Evolutionary conservation across 2,113 vertebrate species (phyloP), one percentile per base, ranked within the genome.

Genomic region (Centrocercus urophasianus): DNA sequence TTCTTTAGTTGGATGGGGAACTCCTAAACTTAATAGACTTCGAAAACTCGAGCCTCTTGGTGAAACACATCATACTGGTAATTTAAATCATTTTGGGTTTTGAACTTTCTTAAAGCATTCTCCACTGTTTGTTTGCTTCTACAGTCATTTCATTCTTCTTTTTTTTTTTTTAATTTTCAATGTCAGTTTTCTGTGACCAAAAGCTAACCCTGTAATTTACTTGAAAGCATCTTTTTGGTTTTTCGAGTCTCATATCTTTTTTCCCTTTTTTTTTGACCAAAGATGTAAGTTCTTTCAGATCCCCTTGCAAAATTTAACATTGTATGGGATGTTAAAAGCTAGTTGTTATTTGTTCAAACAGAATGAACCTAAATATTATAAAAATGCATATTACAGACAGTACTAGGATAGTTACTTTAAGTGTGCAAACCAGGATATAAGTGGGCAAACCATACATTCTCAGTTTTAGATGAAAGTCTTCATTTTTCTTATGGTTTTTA

Each of bases 21-120:
- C 98, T 93, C 98, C 98, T 83, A 98, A 96, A 97, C 95, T 98
- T 94, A 97, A 96, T 97, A 98, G 98, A 98, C 97, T 98, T 97
- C 85, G 97, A 98, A 98, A 98, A 97, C 98, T 98, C 97, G 97
- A 98, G 83, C 97, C 97, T 96, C 98, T 98, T 96, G 98, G 98
- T 97, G 98, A 98, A 97, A 98, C 96, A 85, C 97, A 83, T 97
- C 98, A 92, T 95, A 97, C 98, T 97, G 98, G 98, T 98, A 98
- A 98, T 69, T 69, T 40, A 83, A 88, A 88, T 19, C 48, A 11
- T 71, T 83, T 3, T 20, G 60, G 27, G 8, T 30, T 66, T 91
- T 89, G 45, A 86, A 27, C 64, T 92, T 93, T 74, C 86, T 83
- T 57, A 91, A 96, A 96, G 83, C 87, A 65, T 93, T 95, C 89